A percentile compares a stretch with the other conserved stretches of the same genome.
These are phyloP conservation scores for Porites lutea DNA, from an alignment of 64 coral and sea anemone genomes.

Conservation along the genomic window DNA sequence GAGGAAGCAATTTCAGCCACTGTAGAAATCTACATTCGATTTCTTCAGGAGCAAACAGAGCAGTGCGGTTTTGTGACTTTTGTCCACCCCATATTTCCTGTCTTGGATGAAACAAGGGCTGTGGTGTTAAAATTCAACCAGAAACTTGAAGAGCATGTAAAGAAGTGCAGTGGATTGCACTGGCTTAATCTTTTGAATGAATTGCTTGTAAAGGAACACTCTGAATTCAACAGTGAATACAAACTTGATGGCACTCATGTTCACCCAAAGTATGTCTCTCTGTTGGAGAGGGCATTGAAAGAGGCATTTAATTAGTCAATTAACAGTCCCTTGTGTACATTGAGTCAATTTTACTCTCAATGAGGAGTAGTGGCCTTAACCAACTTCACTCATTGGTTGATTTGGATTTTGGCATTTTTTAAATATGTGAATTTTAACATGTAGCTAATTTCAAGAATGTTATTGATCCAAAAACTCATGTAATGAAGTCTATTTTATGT, in stretches of 20 bases:
- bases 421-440: too few relatives aligned
- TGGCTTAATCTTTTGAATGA: constrained; percentile 63
- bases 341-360: too few relatives aligned
- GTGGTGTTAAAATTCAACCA: constrained; percentile 57
- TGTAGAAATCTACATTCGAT: constrained; percentile 39
- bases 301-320: neutral
- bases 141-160: constrained; percentile 35
- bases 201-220: constrained; percentile 40
- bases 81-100: constrained; percentile 64
- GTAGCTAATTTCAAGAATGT: too few relatives aligned
- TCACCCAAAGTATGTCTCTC: constrained; percentile 70
- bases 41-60: constrained; percentile 17
- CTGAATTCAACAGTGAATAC: constrained; percentile 39
- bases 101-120: constrained; percentile 46
- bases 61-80: constrained; percentile 15
- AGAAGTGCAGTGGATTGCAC: constrained; percentile 34
- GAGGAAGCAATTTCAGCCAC: constrained; percentile 43
- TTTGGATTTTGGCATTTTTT: too few relatives aligned
- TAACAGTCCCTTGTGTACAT: too few relatives aligned
- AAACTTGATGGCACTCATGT: constrained; percentile 63
- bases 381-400: too few relatives aligned
- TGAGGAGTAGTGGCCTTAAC: too few relatives aligned
- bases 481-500: too few relatives aligned
- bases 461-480: too few relatives aligned
- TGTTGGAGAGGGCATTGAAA: constrained; percentile 49